Evolutionary conservation across 2,888 invertebrate genomes (phyloP), one percentile per base, ranked within the genome.

Genomic region (Cybosia mesomella): DNA sequence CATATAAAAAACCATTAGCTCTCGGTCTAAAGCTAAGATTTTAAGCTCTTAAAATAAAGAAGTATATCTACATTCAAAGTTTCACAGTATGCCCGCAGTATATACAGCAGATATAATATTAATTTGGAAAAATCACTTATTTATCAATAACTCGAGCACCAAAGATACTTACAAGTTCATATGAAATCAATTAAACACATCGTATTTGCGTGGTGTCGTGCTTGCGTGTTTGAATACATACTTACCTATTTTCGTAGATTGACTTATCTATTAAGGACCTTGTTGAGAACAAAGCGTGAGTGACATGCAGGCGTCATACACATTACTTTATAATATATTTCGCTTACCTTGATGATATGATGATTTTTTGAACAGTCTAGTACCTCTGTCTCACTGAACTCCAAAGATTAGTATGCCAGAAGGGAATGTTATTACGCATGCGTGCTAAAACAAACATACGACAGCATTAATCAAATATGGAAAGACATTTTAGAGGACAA

Each of bases 401-500:
- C 94, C 93, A 92, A 90, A 72, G 85, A 94, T 95, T 95, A 95
- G 95, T 95, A 95, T 95, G 95, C 95, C 95, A 94, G 94, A 94
- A 94, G 95, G 94, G 90, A 94, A 95, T 91, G 95, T 95, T 95
- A 95, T 95, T 94, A 95, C 94, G 93, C 95, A 95, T 95, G 95
- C 95, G 94, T 88, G 92, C 95, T 95, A 95, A 93, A 95, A 95
- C 94, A 95, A 91, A 95, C 92, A 92, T 94, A 95, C 93, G 92
- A 90, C 85, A 91, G 90, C 85, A 93, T 95, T 95, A 95, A 89
- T 92, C 75, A 76, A 89, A 89, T 83, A 82, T 79, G 86, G 81
- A 79, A 70, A 80, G 73, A 86, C 81, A 85, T 81, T 82, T n/a
- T 81, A 84, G 58, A 80, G 76, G 79, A 80, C 65, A 77, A 80